phyloP scores from a whole-genome alignment of 2,797 vertebrate genomes.

The Varecia variegata region DNA sequence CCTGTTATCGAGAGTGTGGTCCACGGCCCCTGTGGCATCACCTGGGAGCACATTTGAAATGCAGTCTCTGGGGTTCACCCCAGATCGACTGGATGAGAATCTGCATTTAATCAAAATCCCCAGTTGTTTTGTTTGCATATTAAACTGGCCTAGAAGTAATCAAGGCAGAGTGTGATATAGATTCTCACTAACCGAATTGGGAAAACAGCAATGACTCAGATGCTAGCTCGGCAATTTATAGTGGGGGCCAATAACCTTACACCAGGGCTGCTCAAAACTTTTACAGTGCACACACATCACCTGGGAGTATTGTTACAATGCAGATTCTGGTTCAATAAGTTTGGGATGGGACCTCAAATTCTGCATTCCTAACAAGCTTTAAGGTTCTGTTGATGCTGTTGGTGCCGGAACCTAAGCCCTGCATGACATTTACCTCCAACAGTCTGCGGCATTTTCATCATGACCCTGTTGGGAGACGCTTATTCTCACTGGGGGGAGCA shows the following conservation, averaged over 20 bases:
- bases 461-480: background rate
- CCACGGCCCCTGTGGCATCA: accelerated
- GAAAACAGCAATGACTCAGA: background rate
- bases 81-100: background rate
- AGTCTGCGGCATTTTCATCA: background rate
- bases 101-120: background rate
- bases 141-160: background rate
- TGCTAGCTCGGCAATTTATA: background rate
- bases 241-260: background rate
- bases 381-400: background rate
- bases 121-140: background rate
- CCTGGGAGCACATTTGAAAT: background rate
- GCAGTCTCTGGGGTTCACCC: background rate
- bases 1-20: background rate
- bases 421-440: accelerated
- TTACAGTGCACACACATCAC: accelerated
- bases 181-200: background rate
- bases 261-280: background rate
- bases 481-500: background rate
- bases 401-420: background rate
- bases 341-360: background rate
- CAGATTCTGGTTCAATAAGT: background rate
- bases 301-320: background rate
- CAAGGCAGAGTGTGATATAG: background rate
- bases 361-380: background rate